Percentiles rank a stretch among this genome's conserved stretches.
Evolutionary conservation across 2,797 vertebrate genomes (phyloP).

Genomic region (Protonibea diacanthus): DNA sequence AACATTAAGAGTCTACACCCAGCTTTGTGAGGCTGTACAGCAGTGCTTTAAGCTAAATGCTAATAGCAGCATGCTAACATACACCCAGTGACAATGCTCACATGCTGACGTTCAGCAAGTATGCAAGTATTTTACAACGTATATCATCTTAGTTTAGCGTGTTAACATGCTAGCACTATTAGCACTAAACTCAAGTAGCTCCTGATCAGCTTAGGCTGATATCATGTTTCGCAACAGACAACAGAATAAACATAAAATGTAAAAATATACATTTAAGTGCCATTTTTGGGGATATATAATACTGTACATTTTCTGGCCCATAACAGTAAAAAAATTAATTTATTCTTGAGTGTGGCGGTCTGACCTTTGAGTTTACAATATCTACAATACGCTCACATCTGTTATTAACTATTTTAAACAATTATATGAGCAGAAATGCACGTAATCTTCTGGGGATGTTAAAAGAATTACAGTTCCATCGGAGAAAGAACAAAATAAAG

Average conservation of each 20-base stretch:
- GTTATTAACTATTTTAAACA: constrained; percentile 20
- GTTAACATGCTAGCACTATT: constrained; percentile 4
- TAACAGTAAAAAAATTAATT: not conserved
- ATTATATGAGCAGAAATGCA: constrained; percentile 12
- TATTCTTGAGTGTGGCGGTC: not conserved
- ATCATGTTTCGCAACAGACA: too few relatives aligned
- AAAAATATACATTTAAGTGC: not conserved
- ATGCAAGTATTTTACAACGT: not conserved
- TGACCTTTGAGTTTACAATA: not conserved
- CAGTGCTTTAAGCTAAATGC: constrained; percentile 6
- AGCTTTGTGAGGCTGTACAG: constrained; percentile 8
- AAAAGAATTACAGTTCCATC: constrained; percentile 26
- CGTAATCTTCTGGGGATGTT: constrained; percentile 35
- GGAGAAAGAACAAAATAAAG: not conserved
- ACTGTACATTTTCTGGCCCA: not conserved
- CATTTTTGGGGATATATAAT: not conserved
- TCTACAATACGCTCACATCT: not conserved
- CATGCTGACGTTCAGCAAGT: constrained; percentile 6
- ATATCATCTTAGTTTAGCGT: not conserved
- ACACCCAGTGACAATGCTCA: not conserved
- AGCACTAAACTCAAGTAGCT: not conserved
- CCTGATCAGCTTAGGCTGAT: too few relatives aligned
- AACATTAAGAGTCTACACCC: not conserved
- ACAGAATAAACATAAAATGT: not conserved
- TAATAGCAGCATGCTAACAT: constrained; percentile 3